Evolutionary conservation across 2,113 vertebrate species (phyloP).

Genomic region (Ameiurus melas): DNA sequence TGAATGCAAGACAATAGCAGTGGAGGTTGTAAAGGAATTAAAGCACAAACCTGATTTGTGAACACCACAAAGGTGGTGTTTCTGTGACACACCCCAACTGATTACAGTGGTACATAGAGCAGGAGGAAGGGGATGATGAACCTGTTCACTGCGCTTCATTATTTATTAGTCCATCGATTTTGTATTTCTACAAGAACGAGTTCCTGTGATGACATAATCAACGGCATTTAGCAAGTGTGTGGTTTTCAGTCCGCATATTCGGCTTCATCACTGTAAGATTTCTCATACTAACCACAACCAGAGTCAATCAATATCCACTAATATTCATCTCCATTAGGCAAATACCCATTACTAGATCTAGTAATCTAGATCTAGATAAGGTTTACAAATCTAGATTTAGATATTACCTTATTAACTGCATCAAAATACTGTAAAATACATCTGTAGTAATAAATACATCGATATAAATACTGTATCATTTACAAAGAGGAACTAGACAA

Average conservation of each 20-base stretch:
- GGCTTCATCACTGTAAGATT: neutral
- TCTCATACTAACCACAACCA: too few relatives aligned
- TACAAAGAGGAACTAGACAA: neutral
- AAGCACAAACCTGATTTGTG: neutral
- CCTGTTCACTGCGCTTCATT: conserved; percentile 15
- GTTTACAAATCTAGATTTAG: neutral
- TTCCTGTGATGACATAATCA: neutral
- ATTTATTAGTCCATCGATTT: neutral
- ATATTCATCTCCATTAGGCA: neutral
- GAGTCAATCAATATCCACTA: neutral
- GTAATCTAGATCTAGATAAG: neutral
- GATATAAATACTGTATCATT: neutral
- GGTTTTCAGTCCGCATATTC: neutral
- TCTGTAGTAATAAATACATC: neutral
- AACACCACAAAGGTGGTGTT: neutral
- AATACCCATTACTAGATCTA: neutral
- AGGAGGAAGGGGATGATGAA: neutral
- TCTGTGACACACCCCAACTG: neutral
- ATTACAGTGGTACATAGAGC: neutral
- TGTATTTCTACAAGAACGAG: neutral
- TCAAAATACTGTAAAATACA: neutral
- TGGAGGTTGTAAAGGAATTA: neutral
- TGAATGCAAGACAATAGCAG: neutral
- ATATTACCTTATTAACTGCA: neutral
- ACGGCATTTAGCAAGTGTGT: neutral